A percentile compares a stretch with the other conserved stretches of the same genome.
phyloP scores from a whole-genome alignment of 2,888 invertebrate genomes.

The Ophioninae sp. region DNA sequence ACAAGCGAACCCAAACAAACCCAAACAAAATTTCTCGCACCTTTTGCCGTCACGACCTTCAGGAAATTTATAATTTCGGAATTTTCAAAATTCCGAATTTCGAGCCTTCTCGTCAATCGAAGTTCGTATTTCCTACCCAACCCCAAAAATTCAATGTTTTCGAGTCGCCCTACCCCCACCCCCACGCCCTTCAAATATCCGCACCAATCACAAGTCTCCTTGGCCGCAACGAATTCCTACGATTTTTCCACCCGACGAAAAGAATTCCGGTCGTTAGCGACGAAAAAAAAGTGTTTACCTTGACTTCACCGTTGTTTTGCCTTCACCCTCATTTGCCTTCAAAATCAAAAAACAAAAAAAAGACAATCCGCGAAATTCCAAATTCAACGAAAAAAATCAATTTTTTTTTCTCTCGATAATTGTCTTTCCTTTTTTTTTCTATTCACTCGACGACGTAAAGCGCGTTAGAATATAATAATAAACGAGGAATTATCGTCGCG shows the following conservation, averaged over 20 bases:
- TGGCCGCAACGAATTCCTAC: neutral
- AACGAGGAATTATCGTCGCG: slow-evolving; percentile 11
- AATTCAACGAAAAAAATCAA: neutral
- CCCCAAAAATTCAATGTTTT: neutral
- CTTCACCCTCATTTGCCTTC: neutral
- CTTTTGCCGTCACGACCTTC: too few relatives aligned
- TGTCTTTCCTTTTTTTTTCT: neutral
- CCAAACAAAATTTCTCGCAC: too few relatives aligned
- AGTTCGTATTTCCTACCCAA: too few relatives aligned
- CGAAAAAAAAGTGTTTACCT: slow-evolving; percentile 18
- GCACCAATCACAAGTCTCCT: neutral
- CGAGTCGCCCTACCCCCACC: too few relatives aligned
- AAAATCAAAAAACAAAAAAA: too few relatives aligned
- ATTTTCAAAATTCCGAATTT: too few relatives aligned
- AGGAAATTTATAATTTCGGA: too few relatives aligned
- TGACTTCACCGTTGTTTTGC: slow-evolving; percentile 9
- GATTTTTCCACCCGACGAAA: neutral
- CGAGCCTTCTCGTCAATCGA: too few relatives aligned
- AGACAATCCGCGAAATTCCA: neutral
- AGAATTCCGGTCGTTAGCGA: neutral
- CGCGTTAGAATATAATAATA: slow-evolving; percentile 15
- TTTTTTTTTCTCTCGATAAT: neutral
- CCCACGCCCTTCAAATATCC: too few relatives aligned
- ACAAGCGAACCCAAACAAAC: too few relatives aligned
- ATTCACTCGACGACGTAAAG: neutral